These are phyloP conservation scores for Brevipalpus yothersi DNA, from an alignment of 1,140 invertebrate genomes.

Conservation along the genomic window DNA sequence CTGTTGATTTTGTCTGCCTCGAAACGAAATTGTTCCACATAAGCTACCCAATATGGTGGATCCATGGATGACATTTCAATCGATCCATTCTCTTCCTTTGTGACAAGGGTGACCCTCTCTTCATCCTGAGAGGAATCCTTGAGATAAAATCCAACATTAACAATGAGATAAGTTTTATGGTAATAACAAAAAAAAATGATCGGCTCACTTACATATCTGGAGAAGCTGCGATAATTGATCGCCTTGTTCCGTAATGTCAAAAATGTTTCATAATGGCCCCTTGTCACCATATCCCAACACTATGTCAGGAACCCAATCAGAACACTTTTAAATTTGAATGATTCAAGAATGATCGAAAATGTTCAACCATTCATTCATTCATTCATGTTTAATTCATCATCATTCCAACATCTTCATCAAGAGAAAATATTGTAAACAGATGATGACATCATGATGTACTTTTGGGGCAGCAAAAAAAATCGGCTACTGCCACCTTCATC, in stretches of 20 bases:
- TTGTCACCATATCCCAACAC: not conserved
- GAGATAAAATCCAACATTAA: not conserved
- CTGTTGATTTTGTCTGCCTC: slow-evolving; percentile 4
- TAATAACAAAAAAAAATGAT: not conserved
- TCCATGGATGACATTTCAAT: not conserved
- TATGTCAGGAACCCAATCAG: no score
- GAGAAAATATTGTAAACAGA: no score
- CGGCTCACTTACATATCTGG: not conserved
- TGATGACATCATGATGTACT: no score
- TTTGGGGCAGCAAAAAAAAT: no score
- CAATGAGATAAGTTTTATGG: not conserved
- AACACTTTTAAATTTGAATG: no score
- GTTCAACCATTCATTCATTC: no score
- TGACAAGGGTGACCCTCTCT: not conserved
- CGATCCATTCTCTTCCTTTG: not conserved
- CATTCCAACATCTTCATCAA: no score
- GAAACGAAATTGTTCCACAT: slow-evolving; percentile 8
- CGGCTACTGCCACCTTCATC: no score
- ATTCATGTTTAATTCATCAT: no score
- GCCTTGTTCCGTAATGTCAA: not conserved
- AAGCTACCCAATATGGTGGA: slow-evolving; percentile 3
- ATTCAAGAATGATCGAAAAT: no score
- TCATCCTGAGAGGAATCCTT: not conserved
- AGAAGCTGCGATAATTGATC: not conserved
- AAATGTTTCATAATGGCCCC: not conserved